Evolutionary conservation across 2,888 invertebrate species (phyloP).

Genomic region (Malthinus seriepunctatus): DNA sequence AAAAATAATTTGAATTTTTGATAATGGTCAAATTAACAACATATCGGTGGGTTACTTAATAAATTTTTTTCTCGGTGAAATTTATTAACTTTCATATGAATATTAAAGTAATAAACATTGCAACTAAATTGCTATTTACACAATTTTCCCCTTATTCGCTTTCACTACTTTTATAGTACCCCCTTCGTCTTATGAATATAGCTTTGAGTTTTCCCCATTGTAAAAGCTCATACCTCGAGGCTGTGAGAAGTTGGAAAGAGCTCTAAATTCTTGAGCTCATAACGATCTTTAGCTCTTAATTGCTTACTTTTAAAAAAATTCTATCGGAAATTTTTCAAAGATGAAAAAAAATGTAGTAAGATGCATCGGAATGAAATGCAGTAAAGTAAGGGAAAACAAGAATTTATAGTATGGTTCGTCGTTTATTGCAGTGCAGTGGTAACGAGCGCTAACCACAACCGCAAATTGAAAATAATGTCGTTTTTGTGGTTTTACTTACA

Average conservation of each 20-base stretch:
- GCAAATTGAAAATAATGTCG: constrained; percentile 50
- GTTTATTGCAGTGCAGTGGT: constrained; percentile 44
- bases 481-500: constrained; percentile 40
- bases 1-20: constrained; percentile 2
- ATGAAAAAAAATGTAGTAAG: constrained; percentile 18
- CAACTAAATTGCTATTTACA: constrained; percentile 23
- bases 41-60: background rate
- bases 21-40: background rate
- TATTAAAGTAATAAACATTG: constrained; percentile 23
- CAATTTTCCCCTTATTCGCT: constrained; percentile 29
- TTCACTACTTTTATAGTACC: constrained; percentile 33
- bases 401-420: constrained; percentile 42
- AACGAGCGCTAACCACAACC: constrained; percentile 41
- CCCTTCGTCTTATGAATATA: constrained; percentile 21
- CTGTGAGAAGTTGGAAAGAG: constrained; percentile 13
- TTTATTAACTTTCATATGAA: background rate
- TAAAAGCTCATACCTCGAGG: constrained; percentile 11
- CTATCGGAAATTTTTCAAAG: background rate
- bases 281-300: no score
- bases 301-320: no score
- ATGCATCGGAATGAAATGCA: constrained; percentile 25
- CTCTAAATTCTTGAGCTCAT: background rate
- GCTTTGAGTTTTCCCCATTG: constrained; percentile 14
- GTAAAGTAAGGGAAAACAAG: constrained; percentile 31
- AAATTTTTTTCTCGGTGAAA: no score